Conservation (phyloP, 2,888 invertebrate species). For the Lasioglossum pauxillum region DNA sequence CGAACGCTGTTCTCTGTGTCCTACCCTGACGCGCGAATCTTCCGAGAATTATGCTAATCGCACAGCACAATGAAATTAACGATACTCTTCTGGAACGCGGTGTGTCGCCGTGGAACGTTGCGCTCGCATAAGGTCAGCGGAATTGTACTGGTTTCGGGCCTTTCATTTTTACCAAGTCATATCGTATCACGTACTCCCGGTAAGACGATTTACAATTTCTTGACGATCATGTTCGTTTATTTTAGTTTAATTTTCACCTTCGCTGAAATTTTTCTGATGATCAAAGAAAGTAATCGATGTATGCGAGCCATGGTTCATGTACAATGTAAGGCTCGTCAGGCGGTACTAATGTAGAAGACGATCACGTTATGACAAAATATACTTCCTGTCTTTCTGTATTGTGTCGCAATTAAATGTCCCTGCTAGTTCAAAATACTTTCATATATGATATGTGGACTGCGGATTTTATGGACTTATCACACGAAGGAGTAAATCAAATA, state of each 20-base stretch:
- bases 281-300: background rate
- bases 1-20: background rate
- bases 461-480: background rate
- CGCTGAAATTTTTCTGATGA: background rate
- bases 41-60: slow-evolving; percentile 1
- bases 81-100: background rate
- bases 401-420: background rate
- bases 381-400: background rate
- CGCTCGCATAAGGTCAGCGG: background rate
- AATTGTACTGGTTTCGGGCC: background rate
- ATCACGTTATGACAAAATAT: background rate
- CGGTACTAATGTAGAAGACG: background rate
- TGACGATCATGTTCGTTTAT: background rate
- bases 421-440: background rate
- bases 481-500: background rate
- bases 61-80: background rate
- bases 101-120: background rate
- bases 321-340: background rate
- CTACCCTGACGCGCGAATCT: background rate
- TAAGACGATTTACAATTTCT: background rate
- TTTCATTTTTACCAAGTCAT: background rate
- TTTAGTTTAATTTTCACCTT: background rate
- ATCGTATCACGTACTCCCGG: background rate
- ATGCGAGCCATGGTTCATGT: background rate
- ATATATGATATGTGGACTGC: background rate